phyloP scores from a whole-genome alignment of 2,888 invertebrate species.

The Thymelicus lineola region DNA sequence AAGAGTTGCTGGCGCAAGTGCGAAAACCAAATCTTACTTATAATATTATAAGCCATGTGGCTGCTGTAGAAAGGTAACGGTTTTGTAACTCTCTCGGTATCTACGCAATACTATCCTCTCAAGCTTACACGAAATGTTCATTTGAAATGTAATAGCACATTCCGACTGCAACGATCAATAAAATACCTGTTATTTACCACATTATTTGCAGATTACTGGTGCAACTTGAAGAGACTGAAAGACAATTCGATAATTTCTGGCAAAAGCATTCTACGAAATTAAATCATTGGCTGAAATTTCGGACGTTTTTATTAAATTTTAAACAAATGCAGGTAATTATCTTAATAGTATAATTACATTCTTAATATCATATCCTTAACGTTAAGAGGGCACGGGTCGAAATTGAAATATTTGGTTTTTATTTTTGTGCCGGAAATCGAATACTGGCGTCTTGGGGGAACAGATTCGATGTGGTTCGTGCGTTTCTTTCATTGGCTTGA shows the following conservation, averaged over 20 bases:
- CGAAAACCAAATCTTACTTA: conserved; percentile 88
- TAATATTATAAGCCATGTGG: conserved; percentile 93
- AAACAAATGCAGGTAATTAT: conserved; percentile 91
- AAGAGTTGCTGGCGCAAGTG: conserved; percentile 91
- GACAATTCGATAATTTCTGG: conserved; percentile 98
- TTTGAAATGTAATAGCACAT: conserved; percentile 17
- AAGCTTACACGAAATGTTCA: conserved; percentile 23
- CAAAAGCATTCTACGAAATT: conserved; percentile 95
- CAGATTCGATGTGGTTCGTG: conserved; percentile 61
- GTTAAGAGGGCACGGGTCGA: conserved; percentile 64
- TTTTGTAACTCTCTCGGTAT: neutral
- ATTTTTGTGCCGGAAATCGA: conserved; percentile 69
- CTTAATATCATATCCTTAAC: conserved; percentile 24
- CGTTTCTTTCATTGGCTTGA: conserved; percentile 68
- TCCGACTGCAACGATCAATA: conserved; percentile 6
- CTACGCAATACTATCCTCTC: neutral
- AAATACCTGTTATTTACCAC: conserved; percentile 16
- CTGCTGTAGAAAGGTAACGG: conserved; percentile 94
- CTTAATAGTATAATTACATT: conserved; percentile 36
- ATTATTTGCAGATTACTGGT: conserved; percentile 90
- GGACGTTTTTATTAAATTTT: conserved; percentile 98
- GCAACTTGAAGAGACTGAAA: conserved; percentile 97
- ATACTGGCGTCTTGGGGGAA: conserved; percentile 75
- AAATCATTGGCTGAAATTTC: conserved; percentile 94
- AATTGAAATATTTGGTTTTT: conserved; percentile 68